These are phyloP conservation scores for Druon quercuslanigerum DNA, from an alignment of 1,140 invertebrate genomes.

Conservation along the genomic window DNA sequence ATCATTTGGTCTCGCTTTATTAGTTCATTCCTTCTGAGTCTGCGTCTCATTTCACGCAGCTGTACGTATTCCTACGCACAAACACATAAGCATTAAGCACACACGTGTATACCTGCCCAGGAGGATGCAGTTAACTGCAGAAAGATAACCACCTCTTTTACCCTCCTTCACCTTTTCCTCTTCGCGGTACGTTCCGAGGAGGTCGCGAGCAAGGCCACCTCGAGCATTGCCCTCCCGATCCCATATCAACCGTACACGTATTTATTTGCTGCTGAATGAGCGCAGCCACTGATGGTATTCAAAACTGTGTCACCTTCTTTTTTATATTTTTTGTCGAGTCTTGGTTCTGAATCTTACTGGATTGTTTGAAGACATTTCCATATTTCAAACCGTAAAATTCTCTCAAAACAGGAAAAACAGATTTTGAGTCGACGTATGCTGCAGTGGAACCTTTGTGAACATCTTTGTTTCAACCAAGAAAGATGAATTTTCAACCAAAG, in stretches of 20 bases:
- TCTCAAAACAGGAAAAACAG: too few relatives aligned
- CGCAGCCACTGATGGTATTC: neutral
- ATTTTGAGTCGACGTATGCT: too few relatives aligned
- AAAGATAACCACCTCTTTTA: conserved; percentile 45
- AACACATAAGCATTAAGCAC: neutral
- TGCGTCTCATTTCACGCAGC: neutral
- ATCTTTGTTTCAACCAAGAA: too few relatives aligned
- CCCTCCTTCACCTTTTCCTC: conserved; percentile 50
- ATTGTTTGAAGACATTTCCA: too few relatives aligned
- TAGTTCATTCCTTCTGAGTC: neutral
- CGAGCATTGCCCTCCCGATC: conserved; percentile 68
- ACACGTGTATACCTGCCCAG: conserved; percentile 37
- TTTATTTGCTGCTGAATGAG: neutral
- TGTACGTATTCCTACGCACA: conserved; percentile 12
- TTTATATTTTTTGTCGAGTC: neutral
- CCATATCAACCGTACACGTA: conserved; percentile 26
- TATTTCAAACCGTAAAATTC: too few relatives aligned
- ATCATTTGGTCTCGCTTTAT: conserved; percentile 28
- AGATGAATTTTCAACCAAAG: too few relatives aligned
- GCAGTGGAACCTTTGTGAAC: too few relatives aligned
- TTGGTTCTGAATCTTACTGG: too few relatives aligned
- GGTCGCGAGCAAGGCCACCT: conserved; percentile 73
- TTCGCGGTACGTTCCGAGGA: conserved; percentile 58
- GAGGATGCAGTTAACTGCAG: conserved; percentile 20
- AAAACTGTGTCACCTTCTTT: conserved; percentile 1